Evolutionary conservation across 37 sponge, comb jelly and placozoan species (phyloP), one percentile per base, ranked within the genome.

Genomic region (Ephydatia muelleri): DNA sequence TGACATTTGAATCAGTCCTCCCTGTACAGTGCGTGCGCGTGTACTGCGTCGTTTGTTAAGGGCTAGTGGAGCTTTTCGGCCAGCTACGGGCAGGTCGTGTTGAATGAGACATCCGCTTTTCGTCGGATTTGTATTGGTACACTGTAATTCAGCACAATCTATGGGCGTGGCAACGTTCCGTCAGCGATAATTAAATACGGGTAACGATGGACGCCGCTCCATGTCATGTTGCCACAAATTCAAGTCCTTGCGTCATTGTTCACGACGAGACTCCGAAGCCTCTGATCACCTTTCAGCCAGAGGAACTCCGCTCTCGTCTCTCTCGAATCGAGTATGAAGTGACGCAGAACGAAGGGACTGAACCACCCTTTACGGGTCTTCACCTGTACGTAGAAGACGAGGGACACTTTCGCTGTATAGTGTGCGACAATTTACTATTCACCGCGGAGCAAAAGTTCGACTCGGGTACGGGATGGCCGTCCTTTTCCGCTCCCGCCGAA

Each of bases 391-490:
- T 91, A 29, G 83, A 79, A 25, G 89, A 87, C 8, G 86, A 91
- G 26, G 94, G 92, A 3, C 29, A 64, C 2, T 94, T 91, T 79
- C 68, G 31, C 0, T 93, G 94, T 83, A 91, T 93, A 31, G 94
- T 93, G 72, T 93, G 94, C 76, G 91, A 82, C 5, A 80, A 36
- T 16, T 82, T 73, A 33, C 84, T 93, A 30, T 93, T 93, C 71
- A 78, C 38, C 26, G 81, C 83, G 39, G 91, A 93, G 16, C 80
- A 89, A 0, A 93, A 93, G 84, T 93, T 83, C 81, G 94, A 93
- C 25, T 89, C 91, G 8, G 88, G 91, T 21, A 75, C 81, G 30
- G 94, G 94, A 16, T 94, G 95, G 95, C 95, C 95, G 6, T 94
- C 95, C 19, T 94, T 94, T 75, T 68, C 79, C 75, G 95, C 86